Base-by-base conservation (phyloP, 2,888 invertebrate species). In the Xanthorhoe designata region DNA sequence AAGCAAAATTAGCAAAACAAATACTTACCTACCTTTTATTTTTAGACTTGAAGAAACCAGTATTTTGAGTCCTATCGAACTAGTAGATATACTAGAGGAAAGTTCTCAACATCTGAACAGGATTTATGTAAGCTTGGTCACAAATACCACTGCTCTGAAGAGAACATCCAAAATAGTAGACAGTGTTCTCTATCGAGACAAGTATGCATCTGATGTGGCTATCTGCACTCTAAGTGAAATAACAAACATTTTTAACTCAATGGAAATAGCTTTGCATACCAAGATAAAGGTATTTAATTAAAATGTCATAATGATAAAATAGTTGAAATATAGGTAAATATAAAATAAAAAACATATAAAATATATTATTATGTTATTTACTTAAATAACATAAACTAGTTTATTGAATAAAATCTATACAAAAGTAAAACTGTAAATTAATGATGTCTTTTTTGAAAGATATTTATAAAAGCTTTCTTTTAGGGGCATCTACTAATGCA, bases 121-220 rank as follows among this genome's bases (percentile, higher is more conserved):
- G 73, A 87, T 94, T 64, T 87, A 91, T 67, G 78, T 92, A 17
- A 92, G 92, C 71, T 79, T 92, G 76, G 75, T 89, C 61, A 86
- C 91, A 19, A 92, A 88, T 57, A 88, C 86, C 51, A 71, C 88
- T 66, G 86, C 89, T 17, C 67, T 94, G 42, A 89, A 87, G 71
- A 92, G 89, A 66, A 84, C 84, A 19, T 84, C 86, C 32, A 85
- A 84, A 65, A 73, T 88, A 64, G 70, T 82, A 10, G 92, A 93
- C 69, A 87, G 84, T 72, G 77, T 91, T 53, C 74, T 92, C 9
- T 80, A 87, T 67, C 83, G 87, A 80, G 91, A 93, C 64, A 88
- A 89, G 76, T 91, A 87, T 83, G 90, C 92, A 49, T 92, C 93
- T 24, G 85, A 90, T 68, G 78, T 93, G 63, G 89, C 91, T 19